A percentile compares a stretch with the other conserved stretches of the same genome.
Conservation (phyloP, 30 jellyfish, hydroid and myxozoan genomes). For the Hydractinia echinata region DNA sequence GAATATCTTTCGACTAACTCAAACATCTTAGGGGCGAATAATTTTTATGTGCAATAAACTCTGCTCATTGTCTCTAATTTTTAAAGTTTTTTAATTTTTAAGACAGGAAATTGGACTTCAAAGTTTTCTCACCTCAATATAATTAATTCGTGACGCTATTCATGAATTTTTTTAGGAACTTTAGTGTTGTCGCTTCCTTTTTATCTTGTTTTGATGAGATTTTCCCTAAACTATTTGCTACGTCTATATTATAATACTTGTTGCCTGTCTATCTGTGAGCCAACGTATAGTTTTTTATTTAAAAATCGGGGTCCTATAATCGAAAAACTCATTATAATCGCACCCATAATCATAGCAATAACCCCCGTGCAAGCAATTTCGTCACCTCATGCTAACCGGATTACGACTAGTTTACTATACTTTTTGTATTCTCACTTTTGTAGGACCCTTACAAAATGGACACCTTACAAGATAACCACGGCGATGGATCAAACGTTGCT, state of each 20-base stretch:
- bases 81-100: background rate
- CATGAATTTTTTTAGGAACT: too few species aligned
- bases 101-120: background rate
- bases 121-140: too few species aligned
- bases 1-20: background rate
- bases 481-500: constrained; percentile 85
- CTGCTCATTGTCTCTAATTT: background rate
- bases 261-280: background rate
- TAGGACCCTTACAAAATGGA: constrained; percentile 98
- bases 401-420: too few species aligned
- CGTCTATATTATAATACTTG: background rate
- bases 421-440: background rate
- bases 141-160: too few species aligned
- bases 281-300: background rate
- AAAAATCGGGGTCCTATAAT: background rate
- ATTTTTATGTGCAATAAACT: too few species aligned
- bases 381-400: too few species aligned
- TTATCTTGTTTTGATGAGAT: too few species aligned
- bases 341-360: too few species aligned
- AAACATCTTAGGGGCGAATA: background rate
- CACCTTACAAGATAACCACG: constrained; percentile 55
- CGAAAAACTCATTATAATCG: background rate
- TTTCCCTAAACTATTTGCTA: too few species aligned
- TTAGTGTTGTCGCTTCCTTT: too few species aligned
- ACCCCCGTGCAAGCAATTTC: too few species aligned